Base-by-base conservation (phyloP, 2,113 vertebrate species). In the Daubentonia madagascariensis region DNA sequence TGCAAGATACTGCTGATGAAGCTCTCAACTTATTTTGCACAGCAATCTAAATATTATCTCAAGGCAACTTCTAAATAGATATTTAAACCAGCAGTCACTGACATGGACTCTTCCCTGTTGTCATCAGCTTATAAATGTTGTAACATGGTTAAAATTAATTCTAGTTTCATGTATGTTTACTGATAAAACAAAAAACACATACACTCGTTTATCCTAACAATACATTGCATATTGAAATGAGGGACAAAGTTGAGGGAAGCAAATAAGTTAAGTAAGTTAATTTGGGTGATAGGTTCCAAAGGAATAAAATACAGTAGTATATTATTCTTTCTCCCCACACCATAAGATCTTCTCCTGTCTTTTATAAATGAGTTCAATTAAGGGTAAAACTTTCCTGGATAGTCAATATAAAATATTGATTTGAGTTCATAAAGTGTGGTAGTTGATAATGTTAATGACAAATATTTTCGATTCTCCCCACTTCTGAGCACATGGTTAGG, bases 21-120 rank as follows among this genome's bases (percentile, higher is more conserved):
- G 92, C 92, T 57, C 83, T 79, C 83, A 94, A 25, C 43, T 95
- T 83, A 73, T n/a, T 90, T 97, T 91, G 80, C 59, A 85, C 63
- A 78, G 37, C 14, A 79, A 80, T 89, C 37, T 85, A 83, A 94
- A 73, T 89, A 95, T 89, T 97, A 97, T 70, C 57, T 72, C 70
- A 92, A 85, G 28, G 9, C 7, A 81, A 43, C 50, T 78, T 96
- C 17, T 83, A 72, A 96, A 91, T 48, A 94, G n/a, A 76, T 61
- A 59, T 40, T 96, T 85, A 97, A 91, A 65, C 0, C 20, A 23
- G 50, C 1, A 0, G 73, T 86, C 32, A 70, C 45, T 70, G 72
- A 92, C 20, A n/a, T 9, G 25, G 30, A 45, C 13, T 96, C 6
- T 80, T 96, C 5, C 13, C 13, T 75, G 3, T 75, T 87, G 20